Percentiles rank a stretch among this genome's conserved stretches.
Conservation (phyloP, 2,888 invertebrate species). For the Odontocolon sp. region DNA sequence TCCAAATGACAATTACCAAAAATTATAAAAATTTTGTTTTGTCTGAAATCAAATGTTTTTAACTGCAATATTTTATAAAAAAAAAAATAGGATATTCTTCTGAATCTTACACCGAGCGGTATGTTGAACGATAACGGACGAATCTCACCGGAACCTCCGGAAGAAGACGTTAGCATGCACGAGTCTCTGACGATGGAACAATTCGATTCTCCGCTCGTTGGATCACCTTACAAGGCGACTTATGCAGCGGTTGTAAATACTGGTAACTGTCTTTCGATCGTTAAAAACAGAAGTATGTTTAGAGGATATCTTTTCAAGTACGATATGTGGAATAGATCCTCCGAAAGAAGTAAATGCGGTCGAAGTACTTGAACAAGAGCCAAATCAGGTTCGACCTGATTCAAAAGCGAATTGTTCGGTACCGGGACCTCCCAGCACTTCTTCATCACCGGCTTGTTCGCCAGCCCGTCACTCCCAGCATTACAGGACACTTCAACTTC, state of each 20-base stretch:
- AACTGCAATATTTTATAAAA: background rate
- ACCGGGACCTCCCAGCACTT: conserved; percentile 68
- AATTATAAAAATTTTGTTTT: background rate
- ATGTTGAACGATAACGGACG: conserved; percentile 75
- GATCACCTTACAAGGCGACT: conserved; percentile 82
- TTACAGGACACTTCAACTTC: conserved; percentile 76
- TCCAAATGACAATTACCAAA: conserved; percentile 23
- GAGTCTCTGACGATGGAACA: conserved; percentile 81
- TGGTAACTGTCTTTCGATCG: conserved; percentile 66
- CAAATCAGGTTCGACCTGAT: conserved; percentile 66
- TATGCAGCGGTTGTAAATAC: conserved; percentile 81
- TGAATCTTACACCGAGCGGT: conserved; percentile 83
- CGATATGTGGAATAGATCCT: conserved; percentile 51
- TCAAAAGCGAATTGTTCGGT: conserved; percentile 69
- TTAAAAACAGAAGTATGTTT: no score
- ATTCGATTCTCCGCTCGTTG: conserved; percentile 83
- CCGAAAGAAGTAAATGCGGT: conserved; percentile 63
- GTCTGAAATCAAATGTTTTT: background rate
- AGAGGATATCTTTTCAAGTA: background rate
- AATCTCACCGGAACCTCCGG: conserved; percentile 71
- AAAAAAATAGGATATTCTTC: conserved; percentile 82
- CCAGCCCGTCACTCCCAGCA: conserved; percentile 75
- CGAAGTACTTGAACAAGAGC: conserved; percentile 64
- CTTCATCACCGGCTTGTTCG: conserved; percentile 73
- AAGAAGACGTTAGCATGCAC: conserved; percentile 77